A percentile compares a stretch with the other conserved stretches of the same genome.
Evolutionary conservation across 2,888 invertebrate species (phyloP).

Genomic region (Nomada lathburiana): DNA sequence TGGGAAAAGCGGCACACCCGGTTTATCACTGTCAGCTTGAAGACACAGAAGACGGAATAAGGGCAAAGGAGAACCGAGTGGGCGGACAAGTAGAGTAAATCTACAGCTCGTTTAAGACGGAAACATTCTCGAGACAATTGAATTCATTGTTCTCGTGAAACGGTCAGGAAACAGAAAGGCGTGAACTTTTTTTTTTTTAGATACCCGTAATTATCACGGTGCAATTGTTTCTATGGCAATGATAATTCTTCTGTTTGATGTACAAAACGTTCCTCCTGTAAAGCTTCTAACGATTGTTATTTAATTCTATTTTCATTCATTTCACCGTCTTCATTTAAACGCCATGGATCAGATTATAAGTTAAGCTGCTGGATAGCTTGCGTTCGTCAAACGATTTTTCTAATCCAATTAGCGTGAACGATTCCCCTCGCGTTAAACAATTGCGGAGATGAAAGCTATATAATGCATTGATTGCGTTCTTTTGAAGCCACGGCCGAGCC

Average conservation of each 20-base stretch:
- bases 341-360: not conserved
- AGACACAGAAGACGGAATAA: conserved; percentile 36
- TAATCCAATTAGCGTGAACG: not conserved
- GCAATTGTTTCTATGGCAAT: not conserved
- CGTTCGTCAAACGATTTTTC: not conserved
- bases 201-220: conserved; percentile 9
- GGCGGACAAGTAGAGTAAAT: conserved; percentile 62
- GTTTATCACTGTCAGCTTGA: conserved; percentile 61
- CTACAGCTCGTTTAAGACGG: conserved; percentile 59
- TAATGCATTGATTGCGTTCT: conserved; percentile 14
- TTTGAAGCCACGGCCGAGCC: not conserved
- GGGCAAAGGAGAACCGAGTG: conserved; percentile 50
- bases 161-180: conserved; percentile 6
- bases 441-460: not conserved
- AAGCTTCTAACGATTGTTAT: not conserved
- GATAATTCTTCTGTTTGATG: not conserved
- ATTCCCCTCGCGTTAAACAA: not conserved
- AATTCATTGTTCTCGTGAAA: conserved; percentile 55
- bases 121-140: conserved; percentile 63
- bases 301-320: not conserved
- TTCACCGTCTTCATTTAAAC: not conserved
- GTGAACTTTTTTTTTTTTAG: conserved; percentile 6
- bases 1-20: conserved; percentile 22
- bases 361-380: not conserved
- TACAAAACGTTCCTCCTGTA: not conserved